These are phyloP conservation scores for Acrocephalus arundinaceus DNA, from an alignment of 2,113 vertebrate genomes.

Conservation along the genomic window DNA sequence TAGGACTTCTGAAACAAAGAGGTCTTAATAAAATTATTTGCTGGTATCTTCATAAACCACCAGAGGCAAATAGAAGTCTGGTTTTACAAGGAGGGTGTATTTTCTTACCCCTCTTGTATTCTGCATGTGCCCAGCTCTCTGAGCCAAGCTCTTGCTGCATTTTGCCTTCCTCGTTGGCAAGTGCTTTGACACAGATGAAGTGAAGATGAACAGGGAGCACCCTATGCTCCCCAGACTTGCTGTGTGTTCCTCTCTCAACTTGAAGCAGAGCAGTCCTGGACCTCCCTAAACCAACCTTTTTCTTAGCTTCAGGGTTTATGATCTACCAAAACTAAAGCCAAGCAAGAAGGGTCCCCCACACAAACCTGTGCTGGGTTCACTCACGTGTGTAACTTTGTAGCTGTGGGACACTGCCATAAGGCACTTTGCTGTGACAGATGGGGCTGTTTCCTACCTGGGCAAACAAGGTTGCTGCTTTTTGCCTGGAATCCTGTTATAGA, in stretches of 20 bases:
- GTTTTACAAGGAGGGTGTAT: background rate
- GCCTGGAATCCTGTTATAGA: background rate
- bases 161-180: background rate
- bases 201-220: accelerated
- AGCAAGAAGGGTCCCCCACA: background rate
- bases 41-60: background rate
- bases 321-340: background rate
- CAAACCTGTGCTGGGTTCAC: background rate
- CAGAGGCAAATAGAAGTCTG: background rate
- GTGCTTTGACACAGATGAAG: background rate
- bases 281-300: background rate
- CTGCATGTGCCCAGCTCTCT: background rate
- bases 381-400: background rate
- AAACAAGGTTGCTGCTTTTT: background rate
- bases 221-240: background rate
- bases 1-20: background rate
- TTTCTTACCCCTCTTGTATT: background rate
- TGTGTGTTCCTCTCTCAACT: background rate
- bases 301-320: slow-evolving; percentile 1
- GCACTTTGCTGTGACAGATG: background rate
- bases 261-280: background rate
- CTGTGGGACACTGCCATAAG: background rate
- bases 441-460: background rate
- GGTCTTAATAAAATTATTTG: background rate
- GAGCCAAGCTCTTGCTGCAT: background rate